These are phyloP conservation scores for Epizoanthus rinbou DNA, from an alignment of 92 coral and sea anemone genomes.

Conservation along the genomic window DNA sequence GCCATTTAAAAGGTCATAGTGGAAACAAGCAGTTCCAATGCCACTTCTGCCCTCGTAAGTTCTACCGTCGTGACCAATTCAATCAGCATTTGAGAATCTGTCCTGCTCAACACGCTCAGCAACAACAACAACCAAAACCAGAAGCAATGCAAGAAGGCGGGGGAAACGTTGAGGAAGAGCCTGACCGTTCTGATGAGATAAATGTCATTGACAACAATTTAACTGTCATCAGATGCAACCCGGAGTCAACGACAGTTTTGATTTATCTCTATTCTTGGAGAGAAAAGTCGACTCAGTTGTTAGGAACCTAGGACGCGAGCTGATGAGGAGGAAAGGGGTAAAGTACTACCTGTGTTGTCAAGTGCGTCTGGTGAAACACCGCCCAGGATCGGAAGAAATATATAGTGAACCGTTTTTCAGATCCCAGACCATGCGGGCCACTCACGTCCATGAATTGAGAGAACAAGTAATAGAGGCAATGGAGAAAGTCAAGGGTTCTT, in stretches of 20 bases:
- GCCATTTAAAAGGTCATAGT: constrained; percentile 25
- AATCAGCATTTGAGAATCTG: constrained; percentile 22
- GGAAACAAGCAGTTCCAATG: constrained; percentile 2
- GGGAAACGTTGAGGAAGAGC: not conserved
- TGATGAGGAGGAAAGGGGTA: constrained; percentile 16
- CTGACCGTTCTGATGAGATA: not conserved
- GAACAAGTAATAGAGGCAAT: constrained; percentile 34
- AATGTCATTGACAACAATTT: not conserved
- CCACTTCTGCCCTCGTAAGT: constrained; percentile 16
- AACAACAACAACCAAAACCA: not conserved
- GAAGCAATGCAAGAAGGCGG: not conserved
- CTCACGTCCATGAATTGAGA: constrained; percentile 27
- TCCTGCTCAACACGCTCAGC: not conserved
- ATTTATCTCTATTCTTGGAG: not conserved
- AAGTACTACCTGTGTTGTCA: constrained; percentile 44
- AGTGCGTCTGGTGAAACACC: constrained; percentile 47
- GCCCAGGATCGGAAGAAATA: constrained; percentile 41
- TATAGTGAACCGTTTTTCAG: constrained; percentile 53
- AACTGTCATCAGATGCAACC: not conserved
- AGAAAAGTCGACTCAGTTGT: not conserved
- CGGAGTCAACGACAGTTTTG: not conserved
- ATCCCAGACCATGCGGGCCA: constrained; percentile 17
- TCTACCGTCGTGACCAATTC: constrained; percentile 35
- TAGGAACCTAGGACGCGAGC: not conserved
- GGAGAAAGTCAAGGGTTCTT: constrained; percentile 35